A percentile compares a stretch with the other conserved stretches of the same genome.
Conservation (phyloP, 2,888 invertebrate genomes). For the Drosophila anomalata region DNA sequence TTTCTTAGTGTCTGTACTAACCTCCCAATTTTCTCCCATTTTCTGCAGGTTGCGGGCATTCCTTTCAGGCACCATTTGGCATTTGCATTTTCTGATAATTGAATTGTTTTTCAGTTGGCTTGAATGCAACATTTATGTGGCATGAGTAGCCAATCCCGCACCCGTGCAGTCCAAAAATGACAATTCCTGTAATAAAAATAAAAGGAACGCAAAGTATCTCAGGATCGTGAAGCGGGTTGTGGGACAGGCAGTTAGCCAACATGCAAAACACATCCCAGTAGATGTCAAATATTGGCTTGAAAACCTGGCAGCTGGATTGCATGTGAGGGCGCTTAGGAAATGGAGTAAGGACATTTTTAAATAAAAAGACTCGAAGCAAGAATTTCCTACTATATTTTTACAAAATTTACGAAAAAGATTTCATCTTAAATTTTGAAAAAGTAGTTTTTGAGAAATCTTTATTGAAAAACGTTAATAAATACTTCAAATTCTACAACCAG, state of each 20-base stretch:
- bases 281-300: constrained; percentile 42
- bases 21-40: background rate
- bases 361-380: background rate
- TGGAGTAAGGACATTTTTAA: background rate
- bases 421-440: background rate
- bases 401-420: background rate
- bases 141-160: constrained; percentile 71
- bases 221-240: constrained; percentile 11
- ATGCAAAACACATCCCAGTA: constrained; percentile 41
- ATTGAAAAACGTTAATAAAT: too few species aligned
- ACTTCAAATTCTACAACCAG: background rate
- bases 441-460: background rate
- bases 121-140: constrained; percentile 79
- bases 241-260: constrained; percentile 37
- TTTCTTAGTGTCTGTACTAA: constrained; percentile 4
- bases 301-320: constrained; percentile 58
- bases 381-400: background rate
- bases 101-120: constrained; percentile 80
- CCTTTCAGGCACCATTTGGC: constrained; percentile 52
- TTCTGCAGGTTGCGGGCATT: constrained; percentile 28
- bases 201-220: constrained; percentile 56
- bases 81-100: constrained; percentile 79
- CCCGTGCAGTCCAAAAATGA: constrained; percentile 63
- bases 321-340: constrained; percentile 65
- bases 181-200: constrained; percentile 36